Base-by-base conservation (phyloP, 2,113 vertebrate genomes). In the Ochotona princeps region DNA sequence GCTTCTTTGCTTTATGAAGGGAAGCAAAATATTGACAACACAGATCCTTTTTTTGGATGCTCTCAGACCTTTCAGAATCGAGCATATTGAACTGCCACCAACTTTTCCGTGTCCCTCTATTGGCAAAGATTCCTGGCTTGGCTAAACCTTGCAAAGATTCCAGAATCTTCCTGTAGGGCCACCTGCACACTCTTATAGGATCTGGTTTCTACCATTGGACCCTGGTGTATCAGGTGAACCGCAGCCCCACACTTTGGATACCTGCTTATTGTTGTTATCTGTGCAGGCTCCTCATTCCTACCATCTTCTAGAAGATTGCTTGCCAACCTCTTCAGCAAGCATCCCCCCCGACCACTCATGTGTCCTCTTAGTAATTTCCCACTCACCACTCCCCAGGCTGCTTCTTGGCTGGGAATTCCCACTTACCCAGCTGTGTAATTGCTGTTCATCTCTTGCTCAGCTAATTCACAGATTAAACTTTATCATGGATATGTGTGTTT, bases 1-100 rank as follows among this genome's bases (percentile, higher is more conserved):
- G 18, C 60, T 91, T 63, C 2, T 38, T 60, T 38, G 54, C 92
- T 89, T 94, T 67, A 8, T 63, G 67, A 91, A 91, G 63, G 38
- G 47, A 44, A 69, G 78, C 89, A 85, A 75, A 94, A 94, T 90
- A 89, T 83, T 76, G 74, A 87, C 11, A 67, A 74, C 47, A n/a
- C 13, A 44, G 13, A 7, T 82, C n/a, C 23, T 81, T 79, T 74
- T 25, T 15, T 18, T 61, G 70, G 76, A 30, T 47, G 26, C 32
- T 82, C 54, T 84, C 30, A 60, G 92, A 80, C n/a, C 60, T 73
- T 83, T 93, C 18, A 60, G 28, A 93, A 92, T 60, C 60, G 49
- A 94, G 30, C 35, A 5, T 30, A 28, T 25, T 0, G 0, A 75
- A 72, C 81, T 20, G 5, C 18, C 7, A 2, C 73, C 28, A 26